Conservation (phyloP, 2,113 vertebrate genomes). For the Mungos mungo region DNA sequence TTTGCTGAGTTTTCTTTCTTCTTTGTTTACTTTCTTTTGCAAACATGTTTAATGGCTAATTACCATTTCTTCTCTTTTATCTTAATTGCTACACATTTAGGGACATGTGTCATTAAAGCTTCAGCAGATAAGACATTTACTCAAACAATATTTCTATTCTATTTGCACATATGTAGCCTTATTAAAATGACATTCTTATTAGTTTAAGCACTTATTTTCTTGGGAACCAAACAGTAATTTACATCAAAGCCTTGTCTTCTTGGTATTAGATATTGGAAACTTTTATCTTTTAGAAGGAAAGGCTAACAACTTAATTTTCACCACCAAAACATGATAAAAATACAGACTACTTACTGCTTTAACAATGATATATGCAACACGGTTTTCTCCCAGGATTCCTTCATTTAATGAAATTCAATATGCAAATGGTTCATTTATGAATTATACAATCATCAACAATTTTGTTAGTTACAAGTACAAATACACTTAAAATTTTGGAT, state of each 20-base stretch:
- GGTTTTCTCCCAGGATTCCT: not conserved
- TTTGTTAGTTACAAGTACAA: not conserved
- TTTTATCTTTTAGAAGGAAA: slow-evolving; percentile 24
- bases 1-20: slow-evolving; percentile 79
- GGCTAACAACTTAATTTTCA: not conserved
- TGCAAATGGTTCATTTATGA: not conserved
- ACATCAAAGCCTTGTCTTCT: not conserved
- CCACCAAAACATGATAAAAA: not conserved
- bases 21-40: slow-evolving; percentile 74
- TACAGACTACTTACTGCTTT: not conserved
- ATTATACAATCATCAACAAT: not conserved
- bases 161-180: slow-evolving; percentile 46
- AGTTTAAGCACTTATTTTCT: slow-evolving; percentile 37
- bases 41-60: slow-evolving; percentile 81
- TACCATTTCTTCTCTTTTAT: slow-evolving; percentile 78
- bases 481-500: not conserved
- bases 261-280: not conserved
- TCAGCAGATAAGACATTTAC: slow-evolving; percentile 67
- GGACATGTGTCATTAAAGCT: slow-evolving; percentile 73
- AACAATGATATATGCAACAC: not conserved
- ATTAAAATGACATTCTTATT: slow-evolving; percentile 64
- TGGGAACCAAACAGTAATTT: slow-evolving; percentile 45
- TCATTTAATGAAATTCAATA: not conserved
- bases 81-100: slow-evolving; percentile 79
- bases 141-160: slow-evolving; percentile 74